Conservation (phyloP, 1,140 invertebrate species). For the Drusus annulatus region DNA sequence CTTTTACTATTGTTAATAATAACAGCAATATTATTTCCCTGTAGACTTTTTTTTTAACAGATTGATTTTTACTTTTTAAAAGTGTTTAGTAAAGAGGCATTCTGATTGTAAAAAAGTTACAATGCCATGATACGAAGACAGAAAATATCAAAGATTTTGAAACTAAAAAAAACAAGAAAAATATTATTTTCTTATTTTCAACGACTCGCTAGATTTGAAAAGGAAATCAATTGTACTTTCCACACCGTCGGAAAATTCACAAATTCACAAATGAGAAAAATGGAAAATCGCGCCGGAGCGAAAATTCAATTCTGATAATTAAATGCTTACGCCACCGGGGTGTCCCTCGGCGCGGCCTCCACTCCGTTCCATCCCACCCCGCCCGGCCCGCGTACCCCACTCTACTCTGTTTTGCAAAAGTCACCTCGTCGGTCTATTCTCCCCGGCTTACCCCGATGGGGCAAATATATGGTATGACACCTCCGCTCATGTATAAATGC, state of each 20-base stretch:
- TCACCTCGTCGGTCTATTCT: background rate
- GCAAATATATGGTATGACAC: conserved; percentile 56
- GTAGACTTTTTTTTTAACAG: too few relatives aligned
- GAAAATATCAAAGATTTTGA: too few relatives aligned
- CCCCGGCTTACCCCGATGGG: conserved; percentile 18
- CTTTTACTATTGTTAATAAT: too few relatives aligned
- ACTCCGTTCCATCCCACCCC: background rate
- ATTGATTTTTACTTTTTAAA: too few relatives aligned
- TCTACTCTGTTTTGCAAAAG: background rate
- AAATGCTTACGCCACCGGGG: conserved; percentile 45
- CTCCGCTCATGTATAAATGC: conserved; percentile 58
- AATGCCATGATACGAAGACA: too few relatives aligned
- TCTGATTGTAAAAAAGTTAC: too few relatives aligned
- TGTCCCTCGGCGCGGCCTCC: conserved; percentile 6
- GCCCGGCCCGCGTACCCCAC: background rate
- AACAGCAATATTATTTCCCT: too few relatives aligned
- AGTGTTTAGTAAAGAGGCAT: too few relatives aligned
- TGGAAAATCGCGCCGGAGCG: conserved; percentile 10
- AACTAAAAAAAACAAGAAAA: too few relatives aligned
- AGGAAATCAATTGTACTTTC: background rate
- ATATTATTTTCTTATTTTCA: too few relatives aligned
- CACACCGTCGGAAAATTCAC: background rate
- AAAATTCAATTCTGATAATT: conserved; percentile 56
- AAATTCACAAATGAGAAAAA: conserved; percentile 15
- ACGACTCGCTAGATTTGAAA: background rate